Percentiles rank a stretch among this genome's conserved stretches.
Evolutionary conservation across 2,888 invertebrate species (phyloP).

Genomic region (Leptinotarsa haldemani): DNA sequence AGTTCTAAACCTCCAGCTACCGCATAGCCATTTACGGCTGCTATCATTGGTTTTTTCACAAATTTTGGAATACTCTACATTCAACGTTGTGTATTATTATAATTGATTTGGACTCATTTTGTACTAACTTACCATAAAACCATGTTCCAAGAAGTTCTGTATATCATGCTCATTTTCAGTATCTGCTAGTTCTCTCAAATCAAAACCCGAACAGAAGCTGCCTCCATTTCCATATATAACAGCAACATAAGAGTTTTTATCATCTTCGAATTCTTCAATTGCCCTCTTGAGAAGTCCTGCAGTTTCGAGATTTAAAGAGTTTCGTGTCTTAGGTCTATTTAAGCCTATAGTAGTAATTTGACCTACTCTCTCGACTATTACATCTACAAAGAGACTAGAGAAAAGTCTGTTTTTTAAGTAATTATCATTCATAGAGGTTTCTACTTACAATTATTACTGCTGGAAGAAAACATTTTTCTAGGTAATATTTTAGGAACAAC

Average conservation of each 20-base stretch:
- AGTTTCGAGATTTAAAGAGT: conserved; percentile 82
- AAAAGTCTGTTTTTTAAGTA: too few relatives aligned
- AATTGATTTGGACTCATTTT: conserved; percentile 13
- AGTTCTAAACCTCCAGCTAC: conserved; percentile 93
- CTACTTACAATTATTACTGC: conserved; percentile 10
- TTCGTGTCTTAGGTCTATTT: conserved; percentile 85
- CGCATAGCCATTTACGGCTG: conserved; percentile 90
- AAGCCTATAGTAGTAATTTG: conserved; percentile 84
- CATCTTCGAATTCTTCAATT: conserved; percentile 83
- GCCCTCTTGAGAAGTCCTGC: conserved; percentile 77
- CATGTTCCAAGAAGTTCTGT: conserved; percentile 35
- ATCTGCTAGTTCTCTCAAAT: conserved; percentile 79
- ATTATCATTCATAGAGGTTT: not conserved
- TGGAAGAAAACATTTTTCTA: conserved; percentile 2
- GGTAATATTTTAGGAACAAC: not conserved
- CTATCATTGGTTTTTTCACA: conserved; percentile 87
- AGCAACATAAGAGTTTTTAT: conserved; percentile 76
- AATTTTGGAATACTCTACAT: conserved; percentile 75
- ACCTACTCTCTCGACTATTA: conserved; percentile 72
- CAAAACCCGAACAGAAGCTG: conserved; percentile 93
- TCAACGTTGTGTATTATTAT: not conserved
- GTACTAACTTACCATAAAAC: conserved; percentile 47
- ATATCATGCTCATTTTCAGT: conserved; percentile 48
- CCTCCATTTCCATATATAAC: conserved; percentile 93
- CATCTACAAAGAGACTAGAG: conserved; percentile 37